Evolutionary conservation across 2,888 invertebrate species (phyloP).

Genomic region (Luperina nickerlii): DNA sequence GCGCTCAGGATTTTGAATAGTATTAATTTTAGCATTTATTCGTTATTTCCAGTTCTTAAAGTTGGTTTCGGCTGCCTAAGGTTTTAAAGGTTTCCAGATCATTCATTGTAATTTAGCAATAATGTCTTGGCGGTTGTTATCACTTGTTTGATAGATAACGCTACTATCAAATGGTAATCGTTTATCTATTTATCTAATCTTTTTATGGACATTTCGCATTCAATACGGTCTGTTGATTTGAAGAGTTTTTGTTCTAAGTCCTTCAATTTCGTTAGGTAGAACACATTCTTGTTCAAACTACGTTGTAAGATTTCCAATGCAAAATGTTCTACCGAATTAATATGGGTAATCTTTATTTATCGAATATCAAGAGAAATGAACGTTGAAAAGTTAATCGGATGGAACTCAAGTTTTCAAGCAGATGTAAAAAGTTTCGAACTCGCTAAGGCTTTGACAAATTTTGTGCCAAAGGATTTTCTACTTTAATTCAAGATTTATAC

Average conservation of each 20-base stretch:
- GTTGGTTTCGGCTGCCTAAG: not conserved
- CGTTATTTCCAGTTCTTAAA: not conserved
- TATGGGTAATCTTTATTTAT: conserved; percentile 25
- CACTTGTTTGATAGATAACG: conserved; percentile 14
- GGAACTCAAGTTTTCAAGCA: conserved; percentile 25
- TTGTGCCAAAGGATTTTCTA: conserved; percentile 10
- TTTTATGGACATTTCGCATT: conserved; percentile 10
- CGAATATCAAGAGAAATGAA: conserved; percentile 11
- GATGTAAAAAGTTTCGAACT: conserved; percentile 37
- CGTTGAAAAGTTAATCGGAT: conserved; percentile 14
- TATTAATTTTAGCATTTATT: conserved; percentile 16
- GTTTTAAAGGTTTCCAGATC: not conserved
- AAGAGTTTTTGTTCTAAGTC: conserved; percentile 4
- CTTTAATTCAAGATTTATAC: conserved; percentile 12
- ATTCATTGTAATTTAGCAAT: conserved; percentile 2
- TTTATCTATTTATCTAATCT: conserved; percentile 44
- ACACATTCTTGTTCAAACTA: conserved; percentile 3
- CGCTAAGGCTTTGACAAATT: conserved; percentile 16
- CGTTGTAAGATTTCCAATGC: not conserved
- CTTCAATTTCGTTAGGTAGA: not conserved
- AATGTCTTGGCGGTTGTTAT: conserved; percentile 2
- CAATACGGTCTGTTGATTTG: conserved; percentile 16
- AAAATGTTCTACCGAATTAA: conserved; percentile 7
- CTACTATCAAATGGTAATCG: conserved; percentile 11
- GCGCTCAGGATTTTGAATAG: conserved; percentile 19